Conservation (phyloP, 2,888 invertebrate species). For the Stenodema calcarata region DNA sequence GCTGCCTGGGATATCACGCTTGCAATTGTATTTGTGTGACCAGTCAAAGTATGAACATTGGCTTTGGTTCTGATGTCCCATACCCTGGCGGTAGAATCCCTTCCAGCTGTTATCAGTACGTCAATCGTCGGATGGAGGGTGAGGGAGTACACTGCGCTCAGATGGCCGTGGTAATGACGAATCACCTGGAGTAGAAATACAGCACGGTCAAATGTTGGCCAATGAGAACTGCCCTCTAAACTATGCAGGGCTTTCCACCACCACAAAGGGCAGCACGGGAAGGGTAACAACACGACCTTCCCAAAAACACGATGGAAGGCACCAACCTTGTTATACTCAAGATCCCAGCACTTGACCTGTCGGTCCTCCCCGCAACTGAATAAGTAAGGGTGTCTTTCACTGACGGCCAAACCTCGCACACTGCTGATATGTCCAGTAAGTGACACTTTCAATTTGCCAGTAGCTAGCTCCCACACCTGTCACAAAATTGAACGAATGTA, state of each 20-base stretch:
- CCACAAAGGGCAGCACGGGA: too few species aligned
- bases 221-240: too few species aligned
- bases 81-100: constrained; percentile 94
- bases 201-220: too few species aligned
- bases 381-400: constrained; percentile 92
- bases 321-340: constrained; percentile 94
- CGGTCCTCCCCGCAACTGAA: constrained; percentile 99
- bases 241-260: too few species aligned
- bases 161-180: constrained; percentile 97
- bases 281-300: too few species aligned
- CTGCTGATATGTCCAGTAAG: constrained; percentile 98
- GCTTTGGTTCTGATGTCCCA: constrained; percentile 99
- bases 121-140: constrained; percentile 95
- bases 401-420: constrained; percentile 94
- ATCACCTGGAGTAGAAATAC: constrained; percentile 71
- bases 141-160: constrained; percentile 93
- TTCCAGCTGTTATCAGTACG: constrained; percentile 89
- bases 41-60: constrained; percentile 93
- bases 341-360: constrained; percentile 99
- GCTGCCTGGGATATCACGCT: constrained; percentile 90
- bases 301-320: too few species aligned
- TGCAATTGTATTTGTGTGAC: constrained; percentile 97
- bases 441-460: constrained; percentile 93
- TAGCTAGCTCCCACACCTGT: constrained; percentile 95
- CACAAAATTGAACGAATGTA: background rate